Base-by-base conservation (phyloP, 2,113 vertebrate genomes). In the Pseudopipra pipra region DNA sequence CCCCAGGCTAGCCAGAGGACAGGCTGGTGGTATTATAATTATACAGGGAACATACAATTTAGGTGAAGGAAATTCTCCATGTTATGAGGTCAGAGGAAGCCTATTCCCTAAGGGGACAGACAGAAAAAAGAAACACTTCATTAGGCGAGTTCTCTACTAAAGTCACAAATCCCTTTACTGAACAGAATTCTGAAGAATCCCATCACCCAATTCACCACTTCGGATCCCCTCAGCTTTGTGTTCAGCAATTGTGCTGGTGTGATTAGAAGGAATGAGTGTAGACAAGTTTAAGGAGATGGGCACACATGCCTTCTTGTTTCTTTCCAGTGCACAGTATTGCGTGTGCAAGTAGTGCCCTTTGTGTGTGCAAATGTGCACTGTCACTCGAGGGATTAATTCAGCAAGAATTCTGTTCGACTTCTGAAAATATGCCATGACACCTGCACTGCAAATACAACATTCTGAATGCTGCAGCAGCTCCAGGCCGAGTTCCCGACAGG, bases 1-100 rank as follows among this genome's bases (percentile, higher is more conserved):
- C 52, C 66, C 70, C 24, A 39, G 61, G 25, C 47, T 23, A 47
- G 76, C 20, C 52, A 75, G 61, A 82, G 49, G 65, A 87, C 75
- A 91, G 41, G 21, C 33, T 52, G 76, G 30, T 35, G 61, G 68
- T 37, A 78, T 78, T 56, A 65, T 89, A 87, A 85, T 72, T 35
- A 56, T n/a, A 71, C 21, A 52, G 52, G 23, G 56, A 95, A 72
- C 20, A 12, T 27, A 31, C 18, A 13, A 87, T 85, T 87, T 72
- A 68, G 54, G 49, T 1, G 2, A 75, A 82, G 62, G 44, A 85
- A 94, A 81, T 58, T 82, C 65, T 78, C 70, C 3, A 3, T 22
- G 12, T 78, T 52, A 75, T 17, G 54, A 87, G 54, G 84, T 65
- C 81, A 96, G 72, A 94, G 66, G 16, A 91, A 91, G 41, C 43